A percentile compares a stretch with the other conserved stretches of the same genome.
phyloP scores from a whole-genome alignment of 2,888 invertebrate genomes.

The Chrysopilus asiliformis region DNA sequence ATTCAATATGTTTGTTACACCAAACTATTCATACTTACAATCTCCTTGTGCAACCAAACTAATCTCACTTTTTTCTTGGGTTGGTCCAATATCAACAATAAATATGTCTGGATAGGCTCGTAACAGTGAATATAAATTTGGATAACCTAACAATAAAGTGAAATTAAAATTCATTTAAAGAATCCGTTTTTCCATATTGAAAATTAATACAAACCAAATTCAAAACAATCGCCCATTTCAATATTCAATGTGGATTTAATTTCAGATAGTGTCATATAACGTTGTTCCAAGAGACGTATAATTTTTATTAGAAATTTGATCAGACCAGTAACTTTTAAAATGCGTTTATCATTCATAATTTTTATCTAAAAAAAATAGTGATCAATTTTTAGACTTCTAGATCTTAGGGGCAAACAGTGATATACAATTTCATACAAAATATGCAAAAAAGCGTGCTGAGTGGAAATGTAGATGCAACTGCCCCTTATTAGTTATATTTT shows the following conservation, averaged over 20 bases:
- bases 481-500: too few species aligned
- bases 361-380: constrained; percentile 11
- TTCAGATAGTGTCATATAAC: constrained; percentile 26
- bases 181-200: too few species aligned
- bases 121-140: constrained; percentile 29
- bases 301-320: constrained; percentile 29
- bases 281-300: constrained; percentile 27
- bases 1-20: too few species aligned
- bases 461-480: too few species aligned
- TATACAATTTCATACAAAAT: too few species aligned
- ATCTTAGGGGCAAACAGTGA: too few species aligned
- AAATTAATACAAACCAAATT: constrained; percentile 20
- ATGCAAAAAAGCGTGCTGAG: too few species aligned
- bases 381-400: neutral
- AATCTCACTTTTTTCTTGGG: constrained; percentile 29
- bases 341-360: constrained; percentile 23
- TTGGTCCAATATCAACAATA: constrained; percentile 21
- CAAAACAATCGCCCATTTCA: constrained; percentile 25
- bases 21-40: too few species aligned
- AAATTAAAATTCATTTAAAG: too few species aligned
- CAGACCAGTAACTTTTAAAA: constrained; percentile 22
- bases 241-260: constrained; percentile 26
- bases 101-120: constrained; percentile 32
- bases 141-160: constrained; percentile 24
- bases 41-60: constrained; percentile 25